Conservation (phyloP, 2,888 invertebrate species). For the Hypsopygia costalis region DNA sequence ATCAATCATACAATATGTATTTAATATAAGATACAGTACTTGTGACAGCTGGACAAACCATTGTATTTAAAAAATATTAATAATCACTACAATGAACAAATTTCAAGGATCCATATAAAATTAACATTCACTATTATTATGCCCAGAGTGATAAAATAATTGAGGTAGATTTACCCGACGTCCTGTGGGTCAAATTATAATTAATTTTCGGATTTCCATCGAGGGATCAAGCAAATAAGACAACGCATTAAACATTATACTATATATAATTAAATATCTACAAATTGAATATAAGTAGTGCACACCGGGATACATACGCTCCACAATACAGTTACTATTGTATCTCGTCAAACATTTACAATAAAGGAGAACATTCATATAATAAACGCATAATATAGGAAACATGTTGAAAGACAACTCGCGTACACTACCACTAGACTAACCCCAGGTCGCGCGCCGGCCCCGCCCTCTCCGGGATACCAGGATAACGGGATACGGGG, state of each 20-base stretch:
- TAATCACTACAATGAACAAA: slow-evolving; percentile 71
- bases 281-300: slow-evolving; percentile 76
- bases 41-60: slow-evolving; percentile 78
- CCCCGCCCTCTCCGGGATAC: background rate
- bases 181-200: slow-evolving; percentile 67
- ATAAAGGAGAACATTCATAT: slow-evolving; percentile 77
- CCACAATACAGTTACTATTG: slow-evolving; percentile 52
- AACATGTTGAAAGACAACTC: slow-evolving; percentile 69
- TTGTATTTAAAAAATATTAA: slow-evolving; percentile 60
- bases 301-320: slow-evolving; percentile 61
- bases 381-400: slow-evolving; percentile 78
- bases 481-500: slow-evolving; percentile 3
- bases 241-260: slow-evolving; percentile 76
- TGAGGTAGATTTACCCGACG: slow-evolving; percentile 78
- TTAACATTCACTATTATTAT: slow-evolving; percentile 72
- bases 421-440: slow-evolving; percentile 45
- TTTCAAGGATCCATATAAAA: slow-evolving; percentile 59
- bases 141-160: slow-evolving; percentile 79
- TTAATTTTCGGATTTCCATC: slow-evolving; percentile 61
- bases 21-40: slow-evolving; percentile 79
- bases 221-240: slow-evolving; percentile 70
- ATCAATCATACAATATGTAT: slow-evolving; percentile 81
- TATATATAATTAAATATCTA: slow-evolving; percentile 80
- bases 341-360: slow-evolving; percentile 72
- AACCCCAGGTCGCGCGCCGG: slow-evolving; percentile 18